Evolutionary conservation across 1,140 invertebrate genomes (phyloP).

Genomic region (Ceratoteleas bidentatus): DNA sequence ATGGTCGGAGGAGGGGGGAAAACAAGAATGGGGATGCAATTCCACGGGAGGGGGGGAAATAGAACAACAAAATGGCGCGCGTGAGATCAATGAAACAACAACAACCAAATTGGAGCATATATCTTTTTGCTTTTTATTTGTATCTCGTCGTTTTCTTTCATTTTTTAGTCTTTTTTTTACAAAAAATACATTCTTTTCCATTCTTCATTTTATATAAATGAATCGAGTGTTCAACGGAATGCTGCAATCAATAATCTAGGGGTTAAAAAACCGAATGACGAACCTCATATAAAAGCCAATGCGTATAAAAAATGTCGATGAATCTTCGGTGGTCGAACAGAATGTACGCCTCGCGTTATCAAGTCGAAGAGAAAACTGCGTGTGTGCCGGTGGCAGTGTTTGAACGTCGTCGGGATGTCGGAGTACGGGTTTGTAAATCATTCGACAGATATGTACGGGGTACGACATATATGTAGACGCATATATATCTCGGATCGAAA

Average conservation of each 20-base stretch:
- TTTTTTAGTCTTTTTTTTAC: conserved; percentile 59
- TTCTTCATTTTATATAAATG: conserved; percentile 61
- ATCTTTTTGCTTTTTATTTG: conserved; percentile 54
- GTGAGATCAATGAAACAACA: conserved; percentile 45
- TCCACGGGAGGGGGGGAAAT: background rate
- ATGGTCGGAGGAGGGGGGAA: background rate
- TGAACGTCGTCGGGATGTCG: conserved; percentile 44
- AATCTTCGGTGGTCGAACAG: conserved; percentile 38
- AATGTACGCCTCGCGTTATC: conserved; percentile 42
- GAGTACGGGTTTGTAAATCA: conserved; percentile 53
- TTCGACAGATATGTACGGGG: conserved; percentile 59
- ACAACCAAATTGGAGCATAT: conserved; percentile 50
- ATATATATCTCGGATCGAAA: conserved; percentile 40
- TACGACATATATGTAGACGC: no score
- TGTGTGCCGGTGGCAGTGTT: conserved; percentile 49
- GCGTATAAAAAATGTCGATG: conserved; percentile 57
- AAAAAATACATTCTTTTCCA: conserved; percentile 67
- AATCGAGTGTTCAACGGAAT: conserved; percentile 52
- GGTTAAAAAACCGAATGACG: conserved; percentile 39
- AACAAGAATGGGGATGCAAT: no score
- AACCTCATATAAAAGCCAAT: conserved; percentile 54
- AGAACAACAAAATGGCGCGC: background rate
- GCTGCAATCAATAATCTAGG: conserved; percentile 41
- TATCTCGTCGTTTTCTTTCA: conserved; percentile 48
- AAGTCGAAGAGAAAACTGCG: conserved; percentile 53